Conservation (phyloP, 2,888 invertebrate species). For the Hyposoter dolosus region DNA sequence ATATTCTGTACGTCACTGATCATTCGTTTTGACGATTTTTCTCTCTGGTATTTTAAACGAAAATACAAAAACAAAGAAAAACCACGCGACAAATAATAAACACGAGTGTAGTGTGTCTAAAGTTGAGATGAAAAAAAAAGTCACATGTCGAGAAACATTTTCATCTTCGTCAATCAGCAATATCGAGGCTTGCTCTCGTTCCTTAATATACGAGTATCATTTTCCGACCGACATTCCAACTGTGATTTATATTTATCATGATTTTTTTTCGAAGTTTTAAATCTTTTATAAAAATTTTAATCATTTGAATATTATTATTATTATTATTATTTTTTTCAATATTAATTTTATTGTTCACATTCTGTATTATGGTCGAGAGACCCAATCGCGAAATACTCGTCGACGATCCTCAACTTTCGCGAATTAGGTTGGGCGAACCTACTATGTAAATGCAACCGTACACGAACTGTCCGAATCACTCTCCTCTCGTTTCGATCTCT, state of each 20-base stretch:
- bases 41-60: neutral
- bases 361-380: slow-evolving; percentile 8
- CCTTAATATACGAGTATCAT: neutral
- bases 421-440: slow-evolving; percentile 49
- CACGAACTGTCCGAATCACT: slow-evolving; percentile 53
- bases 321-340: neutral
- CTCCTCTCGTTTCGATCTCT: slow-evolving; percentile 32
- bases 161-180: slow-evolving; percentile 36
- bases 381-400: slow-evolving; percentile 17
- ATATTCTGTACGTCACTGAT: slow-evolving; percentile 27
- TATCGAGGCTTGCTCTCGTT: neutral
- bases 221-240: neutral
- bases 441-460: slow-evolving; percentile 46
- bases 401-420: slow-evolving; percentile 14
- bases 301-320: neutral
- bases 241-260: slow-evolving; percentile 1
- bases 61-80: neutral
- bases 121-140: slow-evolving; percentile 4
- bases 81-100: slow-evolving; percentile 3
- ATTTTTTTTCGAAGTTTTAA: neutral
- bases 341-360: neutral
- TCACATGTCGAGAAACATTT: slow-evolving; percentile 14
- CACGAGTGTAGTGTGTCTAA: neutral
- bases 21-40: slow-evolving; percentile 9
- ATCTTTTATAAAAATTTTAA: neutral